Conservation (phyloP, 2,113 vertebrate species). For the Cyphomyrus discorhynchus region DNA sequence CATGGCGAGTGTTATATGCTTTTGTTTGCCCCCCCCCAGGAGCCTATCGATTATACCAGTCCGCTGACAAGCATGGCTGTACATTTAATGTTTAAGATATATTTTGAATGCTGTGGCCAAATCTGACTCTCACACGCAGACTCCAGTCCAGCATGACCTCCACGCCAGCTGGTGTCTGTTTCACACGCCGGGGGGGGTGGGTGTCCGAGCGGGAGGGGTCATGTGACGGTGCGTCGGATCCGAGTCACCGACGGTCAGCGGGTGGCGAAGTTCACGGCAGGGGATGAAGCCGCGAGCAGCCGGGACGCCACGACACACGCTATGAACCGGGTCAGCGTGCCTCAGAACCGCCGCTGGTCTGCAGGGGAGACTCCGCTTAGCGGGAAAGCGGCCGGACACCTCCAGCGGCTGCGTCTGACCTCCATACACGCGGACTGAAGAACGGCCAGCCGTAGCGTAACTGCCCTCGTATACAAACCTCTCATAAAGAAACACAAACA, state of each 20-base stretch:
- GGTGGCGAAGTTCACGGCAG: not conserved
- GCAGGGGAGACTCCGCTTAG: not conserved
- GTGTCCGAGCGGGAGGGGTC: not conserved
- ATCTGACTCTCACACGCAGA: not conserved
- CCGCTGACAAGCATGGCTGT: not conserved
- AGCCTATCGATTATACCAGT: not conserved
- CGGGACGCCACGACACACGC: not conserved
- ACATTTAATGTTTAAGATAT: not conserved
- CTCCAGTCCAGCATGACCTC: not conserved
- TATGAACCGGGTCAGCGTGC: not conserved
- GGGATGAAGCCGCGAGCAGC: not conserved
- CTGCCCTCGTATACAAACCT: not conserved
- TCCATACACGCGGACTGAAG: not conserved
- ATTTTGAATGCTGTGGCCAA: not conserved
- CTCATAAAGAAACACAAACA: not conserved
- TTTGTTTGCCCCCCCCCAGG: not conserved
- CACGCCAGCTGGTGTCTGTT: not conserved
- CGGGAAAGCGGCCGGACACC: not conserved
- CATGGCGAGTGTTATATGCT: not conserved
- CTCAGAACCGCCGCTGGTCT: not conserved
- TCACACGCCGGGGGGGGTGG: not conserved
- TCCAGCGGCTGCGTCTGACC: not conserved
- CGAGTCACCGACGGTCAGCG: not conserved
- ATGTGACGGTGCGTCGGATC: no score
- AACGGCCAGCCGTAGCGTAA: not conserved